Evolutionary conservation across 1,140 invertebrate species (phyloP).

Genomic region (Scylla paramamosain): DNA sequence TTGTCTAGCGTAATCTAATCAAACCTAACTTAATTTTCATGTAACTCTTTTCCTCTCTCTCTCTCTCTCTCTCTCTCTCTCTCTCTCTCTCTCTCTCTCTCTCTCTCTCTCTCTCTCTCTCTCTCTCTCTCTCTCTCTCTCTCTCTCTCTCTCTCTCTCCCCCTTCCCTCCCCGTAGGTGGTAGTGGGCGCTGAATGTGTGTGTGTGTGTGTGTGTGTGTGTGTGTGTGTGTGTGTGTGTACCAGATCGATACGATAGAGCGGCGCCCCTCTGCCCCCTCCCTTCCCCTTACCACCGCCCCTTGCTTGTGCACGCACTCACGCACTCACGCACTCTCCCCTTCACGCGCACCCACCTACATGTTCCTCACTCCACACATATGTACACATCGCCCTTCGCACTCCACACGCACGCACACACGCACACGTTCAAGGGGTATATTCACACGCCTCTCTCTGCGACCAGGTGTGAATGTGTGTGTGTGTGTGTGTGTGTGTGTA

Average conservation of each 20-base stretch:
- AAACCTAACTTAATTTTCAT: too few species aligned
- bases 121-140: background rate
- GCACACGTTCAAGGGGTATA: too few species aligned
- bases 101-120: background rate
- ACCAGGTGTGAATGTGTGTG: too few species aligned
- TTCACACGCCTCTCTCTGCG: too few species aligned
- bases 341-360: background rate
- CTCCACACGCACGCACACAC: too few species aligned
- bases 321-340: background rate
- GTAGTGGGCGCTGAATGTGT: background rate
- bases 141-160: slow-evolving; percentile 8
- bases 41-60: too few species aligned
- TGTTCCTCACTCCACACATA: too few species aligned
- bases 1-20: background rate
- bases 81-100: slow-evolving; percentile 1
- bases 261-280: too few species aligned
- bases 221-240: too few species aligned
- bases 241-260: too few species aligned
- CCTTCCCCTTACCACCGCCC: background rate
- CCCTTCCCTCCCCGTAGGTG: background rate
- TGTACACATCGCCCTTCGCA: too few species aligned
- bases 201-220: too few species aligned
- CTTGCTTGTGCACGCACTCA: background rate
- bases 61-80: slow-evolving; percentile 5
- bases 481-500: background rate